Evolutionary conservation across 2,113 vertebrate species (phyloP).

Genomic region (Sinocyclocheilus maitianheensis): DNA sequence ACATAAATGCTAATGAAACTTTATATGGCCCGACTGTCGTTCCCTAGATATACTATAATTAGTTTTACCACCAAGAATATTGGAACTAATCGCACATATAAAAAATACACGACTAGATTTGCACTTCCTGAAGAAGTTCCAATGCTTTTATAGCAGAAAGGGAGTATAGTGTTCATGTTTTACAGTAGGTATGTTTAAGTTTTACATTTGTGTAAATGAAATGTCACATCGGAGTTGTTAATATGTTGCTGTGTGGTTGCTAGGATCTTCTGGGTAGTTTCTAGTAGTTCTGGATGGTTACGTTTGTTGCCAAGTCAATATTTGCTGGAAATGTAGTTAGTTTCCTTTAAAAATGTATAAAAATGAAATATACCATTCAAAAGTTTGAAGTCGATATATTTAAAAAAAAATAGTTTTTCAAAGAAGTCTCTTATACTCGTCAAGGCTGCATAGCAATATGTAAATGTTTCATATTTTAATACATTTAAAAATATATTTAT

Average conservation of each 20-base stretch:
- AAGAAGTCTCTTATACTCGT: not conserved
- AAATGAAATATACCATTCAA: not conserved
- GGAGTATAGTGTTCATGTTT: not conserved
- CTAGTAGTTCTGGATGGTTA: not conserved
- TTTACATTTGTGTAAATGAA: not conserved
- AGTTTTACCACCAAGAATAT: not conserved
- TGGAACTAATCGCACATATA: not conserved
- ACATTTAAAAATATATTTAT: not conserved
- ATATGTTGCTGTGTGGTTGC: not conserved
- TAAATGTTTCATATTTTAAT: not conserved
- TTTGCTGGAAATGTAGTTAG: not conserved
- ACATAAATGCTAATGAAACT: slow-evolving; percentile 30
- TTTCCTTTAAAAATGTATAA: not conserved
- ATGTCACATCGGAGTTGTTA: not conserved
- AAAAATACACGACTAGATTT: not conserved
- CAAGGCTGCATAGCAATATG: not conserved
- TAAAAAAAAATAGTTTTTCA: not conserved
- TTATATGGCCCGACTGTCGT: not conserved
- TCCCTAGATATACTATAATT: not conserved
- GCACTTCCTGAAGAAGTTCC: not conserved
- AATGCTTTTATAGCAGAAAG: not conserved
- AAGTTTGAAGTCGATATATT: not conserved
- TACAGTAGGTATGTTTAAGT: not conserved
- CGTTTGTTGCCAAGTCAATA: not conserved
- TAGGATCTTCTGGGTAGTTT: not conserved